Evolutionary conservation across 1,140 invertebrate species (phyloP).

Genomic region (Aethina tumida): DNA sequence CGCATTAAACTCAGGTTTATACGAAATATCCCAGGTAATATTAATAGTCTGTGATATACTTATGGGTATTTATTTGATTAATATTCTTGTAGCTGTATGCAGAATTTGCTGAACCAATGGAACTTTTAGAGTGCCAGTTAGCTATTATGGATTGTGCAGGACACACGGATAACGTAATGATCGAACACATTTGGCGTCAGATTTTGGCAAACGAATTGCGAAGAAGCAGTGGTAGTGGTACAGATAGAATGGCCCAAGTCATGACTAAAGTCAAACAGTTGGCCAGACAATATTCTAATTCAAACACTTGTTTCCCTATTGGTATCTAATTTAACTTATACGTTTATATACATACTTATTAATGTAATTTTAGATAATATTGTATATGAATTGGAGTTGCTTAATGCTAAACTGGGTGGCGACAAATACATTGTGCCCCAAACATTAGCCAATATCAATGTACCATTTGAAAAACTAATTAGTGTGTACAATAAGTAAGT

Average conservation of each 20-base stretch:
- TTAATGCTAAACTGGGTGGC: slow-evolving; percentile 56
- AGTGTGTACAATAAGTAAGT: slow-evolving; percentile 63
- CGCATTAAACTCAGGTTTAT: slow-evolving; percentile 49
- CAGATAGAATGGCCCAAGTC: slow-evolving; percentile 55
- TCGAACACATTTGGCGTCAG: slow-evolving; percentile 71
- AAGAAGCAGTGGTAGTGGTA: slow-evolving; percentile 39
- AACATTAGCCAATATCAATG: slow-evolving; percentile 55
- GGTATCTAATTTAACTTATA: slow-evolving; percentile 37
- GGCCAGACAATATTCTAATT: slow-evolving; percentile 60
- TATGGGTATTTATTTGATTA: slow-evolving; percentile 1
- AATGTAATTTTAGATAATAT: slow-evolving; percentile 53
- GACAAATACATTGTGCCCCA: slow-evolving; percentile 58
- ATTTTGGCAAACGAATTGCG: slow-evolving; percentile 52
- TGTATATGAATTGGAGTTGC: slow-evolving; percentile 62
- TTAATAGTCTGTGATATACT: slow-evolving; percentile 1
- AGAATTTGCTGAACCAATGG: slow-evolving; percentile 70
- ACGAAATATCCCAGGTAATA: slow-evolving; percentile 53
- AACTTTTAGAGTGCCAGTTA: slow-evolving; percentile 76
- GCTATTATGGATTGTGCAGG: slow-evolving; percentile 77
- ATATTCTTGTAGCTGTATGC: slow-evolving; percentile 58
- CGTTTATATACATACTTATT: slow-evolving; percentile 15
- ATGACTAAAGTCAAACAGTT: slow-evolving; percentile 63
- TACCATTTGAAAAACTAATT: slow-evolving; percentile 59
- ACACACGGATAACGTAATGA: slow-evolving; percentile 57
- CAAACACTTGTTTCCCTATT: slow-evolving; percentile 65